Evolutionary conservation across 2,797 vertebrate genomes (phyloP).

Genomic region (Euphonia xanthogaster): DNA sequence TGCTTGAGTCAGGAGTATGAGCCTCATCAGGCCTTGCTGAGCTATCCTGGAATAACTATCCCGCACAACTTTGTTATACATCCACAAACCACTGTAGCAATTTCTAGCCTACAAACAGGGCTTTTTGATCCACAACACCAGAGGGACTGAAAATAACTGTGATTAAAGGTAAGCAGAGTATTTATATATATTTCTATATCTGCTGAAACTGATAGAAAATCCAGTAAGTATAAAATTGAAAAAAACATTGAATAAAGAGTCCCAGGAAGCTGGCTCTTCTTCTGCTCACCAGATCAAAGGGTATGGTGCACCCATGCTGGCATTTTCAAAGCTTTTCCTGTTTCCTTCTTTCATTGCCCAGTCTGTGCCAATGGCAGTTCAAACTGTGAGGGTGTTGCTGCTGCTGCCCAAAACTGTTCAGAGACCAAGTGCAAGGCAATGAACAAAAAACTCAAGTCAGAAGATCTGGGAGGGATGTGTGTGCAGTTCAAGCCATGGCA

Average conservation of each 20-base stretch:
- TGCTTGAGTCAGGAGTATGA: neutral
- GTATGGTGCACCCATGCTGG: neutral
- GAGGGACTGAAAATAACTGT: neutral
- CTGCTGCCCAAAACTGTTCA: neutral
- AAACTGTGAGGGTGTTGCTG: neutral
- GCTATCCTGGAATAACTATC: neutral
- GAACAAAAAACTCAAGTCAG: neutral
- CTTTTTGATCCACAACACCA: neutral
- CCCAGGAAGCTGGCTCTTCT: neutral
- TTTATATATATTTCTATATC: no score
- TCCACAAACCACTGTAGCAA: fast-evolving
- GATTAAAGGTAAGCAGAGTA: neutral
- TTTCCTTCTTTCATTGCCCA: neutral
- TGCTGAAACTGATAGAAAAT: neutral
- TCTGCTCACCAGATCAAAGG: neutral
- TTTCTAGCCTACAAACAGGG: neutral
- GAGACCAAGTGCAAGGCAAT: fast-evolving
- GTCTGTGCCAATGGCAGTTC: neutral
- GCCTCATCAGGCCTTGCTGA: neutral
- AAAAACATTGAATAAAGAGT: neutral
- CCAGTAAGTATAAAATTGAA: neutral
- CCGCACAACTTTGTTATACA: neutral
- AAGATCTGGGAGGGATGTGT: neutral
- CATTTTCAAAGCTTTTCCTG: neutral
- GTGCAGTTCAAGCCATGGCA: neutral